Evolutionary conservation across 1,140 invertebrate genomes (phyloP).

Genomic region (Copidosoma floridanum): DNA sequence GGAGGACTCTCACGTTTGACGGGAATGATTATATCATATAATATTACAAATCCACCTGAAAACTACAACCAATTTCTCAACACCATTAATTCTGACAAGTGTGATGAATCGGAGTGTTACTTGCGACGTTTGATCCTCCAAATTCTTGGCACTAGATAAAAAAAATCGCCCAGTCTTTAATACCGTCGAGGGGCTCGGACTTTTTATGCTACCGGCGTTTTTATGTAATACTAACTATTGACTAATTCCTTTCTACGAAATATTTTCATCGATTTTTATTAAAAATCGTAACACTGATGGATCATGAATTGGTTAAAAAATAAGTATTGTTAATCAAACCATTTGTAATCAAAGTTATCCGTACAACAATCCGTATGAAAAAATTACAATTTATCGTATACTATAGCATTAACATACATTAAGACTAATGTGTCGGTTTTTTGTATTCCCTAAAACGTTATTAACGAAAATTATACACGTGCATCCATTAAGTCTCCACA

Average conservation of each 20-base stretch:
- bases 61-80: background rate
- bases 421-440: background rate
- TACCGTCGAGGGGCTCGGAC: slow-evolving; percentile 4
- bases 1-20: too few relatives aligned
- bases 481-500: background rate
- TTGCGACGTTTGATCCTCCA: background rate
- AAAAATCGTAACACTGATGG: background rate
- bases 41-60: slow-evolving; percentile 18
- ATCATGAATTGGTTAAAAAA: background rate
- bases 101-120: too few relatives aligned
- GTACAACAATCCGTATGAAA: background rate
- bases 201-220: background rate
- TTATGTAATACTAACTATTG: too few relatives aligned
- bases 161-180: slow-evolving; percentile 21
- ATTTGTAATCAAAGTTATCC: background rate
- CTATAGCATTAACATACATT: background rate
- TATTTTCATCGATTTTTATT: background rate
- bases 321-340: background rate
- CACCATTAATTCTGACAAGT: too few relatives aligned
- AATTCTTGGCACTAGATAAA: slow-evolving; percentile 26
- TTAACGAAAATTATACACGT: background rate
- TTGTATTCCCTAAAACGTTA: background rate
- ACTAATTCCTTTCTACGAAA: background rate
- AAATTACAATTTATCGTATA: slow-evolving; percentile 2
- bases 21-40: background rate